A percentile compares a stretch with the other conserved stretches of the same genome.
Conservation (phyloP, 2,797 vertebrate genomes). For the Phalanger gymnotis region DNA sequence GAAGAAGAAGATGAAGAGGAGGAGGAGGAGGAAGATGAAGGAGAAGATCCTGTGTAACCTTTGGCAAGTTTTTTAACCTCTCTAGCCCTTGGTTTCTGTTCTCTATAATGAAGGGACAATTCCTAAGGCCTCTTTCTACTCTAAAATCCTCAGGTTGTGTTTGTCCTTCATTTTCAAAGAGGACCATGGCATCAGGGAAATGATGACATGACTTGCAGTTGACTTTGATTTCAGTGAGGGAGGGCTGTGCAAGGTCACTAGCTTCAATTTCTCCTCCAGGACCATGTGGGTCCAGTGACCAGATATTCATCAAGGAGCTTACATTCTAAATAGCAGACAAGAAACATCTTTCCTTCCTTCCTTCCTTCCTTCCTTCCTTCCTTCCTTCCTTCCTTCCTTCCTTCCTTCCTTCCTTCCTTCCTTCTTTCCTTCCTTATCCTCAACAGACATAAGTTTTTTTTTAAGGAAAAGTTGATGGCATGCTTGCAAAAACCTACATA, state of each 20-base stretch:
- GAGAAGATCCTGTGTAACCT: not conserved
- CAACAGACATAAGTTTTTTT: not conserved
- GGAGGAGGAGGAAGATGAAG: not conserved
- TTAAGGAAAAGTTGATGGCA: not conserved
- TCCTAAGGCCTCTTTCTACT: not conserved
- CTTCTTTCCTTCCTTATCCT: not conserved
- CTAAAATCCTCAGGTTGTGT: too few species aligned
- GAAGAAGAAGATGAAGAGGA: not conserved
- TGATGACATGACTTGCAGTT: too few species aligned
- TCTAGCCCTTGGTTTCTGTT: not conserved
- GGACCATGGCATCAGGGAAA: too few species aligned
- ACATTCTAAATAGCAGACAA: conserved; percentile 9
- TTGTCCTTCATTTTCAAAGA: too few species aligned
- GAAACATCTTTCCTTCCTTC: not conserved
- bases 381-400: not conserved
- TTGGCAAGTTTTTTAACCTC: not conserved
- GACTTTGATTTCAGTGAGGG: too few species aligned
- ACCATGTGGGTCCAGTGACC: too few species aligned
- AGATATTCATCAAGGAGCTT: not conserved
- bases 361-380: conserved; percentile 5
- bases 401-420: not conserved
- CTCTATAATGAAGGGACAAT: not conserved
- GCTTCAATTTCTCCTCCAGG: too few species aligned
- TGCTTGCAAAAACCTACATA: not conserved
- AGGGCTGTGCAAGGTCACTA: too few species aligned